phyloP scores from a whole-genome alignment of 2,113 vertebrate genomes.

The Gyps fulvus region DNA sequence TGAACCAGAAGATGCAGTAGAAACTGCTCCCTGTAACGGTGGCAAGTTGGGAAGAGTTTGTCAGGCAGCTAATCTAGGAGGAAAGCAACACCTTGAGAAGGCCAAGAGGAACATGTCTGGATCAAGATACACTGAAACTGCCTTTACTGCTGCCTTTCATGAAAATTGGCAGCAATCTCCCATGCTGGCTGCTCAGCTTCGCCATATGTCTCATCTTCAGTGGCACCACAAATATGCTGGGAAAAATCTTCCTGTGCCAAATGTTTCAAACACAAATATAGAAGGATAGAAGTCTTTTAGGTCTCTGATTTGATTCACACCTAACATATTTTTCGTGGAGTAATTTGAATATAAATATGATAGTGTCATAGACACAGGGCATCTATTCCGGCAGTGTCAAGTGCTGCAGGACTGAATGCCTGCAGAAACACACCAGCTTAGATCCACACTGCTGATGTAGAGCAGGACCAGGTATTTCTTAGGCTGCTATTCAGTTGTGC shows the following conservation, averaged over 20 bases:
- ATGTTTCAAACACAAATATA: conserved; percentile 14
- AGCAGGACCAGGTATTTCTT: not conserved
- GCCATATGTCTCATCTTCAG: not conserved
- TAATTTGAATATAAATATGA: not conserved
- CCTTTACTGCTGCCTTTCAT: not conserved
- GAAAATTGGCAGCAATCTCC: not conserved
- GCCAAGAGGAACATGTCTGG: not conserved
- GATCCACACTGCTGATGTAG: not conserved
- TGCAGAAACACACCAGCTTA: not conserved
- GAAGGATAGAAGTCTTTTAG: not conserved
- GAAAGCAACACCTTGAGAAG: not conserved
- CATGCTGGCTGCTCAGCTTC: not conserved
- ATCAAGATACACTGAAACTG: not conserved
- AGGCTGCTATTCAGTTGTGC: not conserved
- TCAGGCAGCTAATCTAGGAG: not conserved
- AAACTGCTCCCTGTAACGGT: not conserved
- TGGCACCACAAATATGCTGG: not conserved
- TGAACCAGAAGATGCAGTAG: not conserved
- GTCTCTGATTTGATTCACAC: not conserved
- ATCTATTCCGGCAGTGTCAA: not conserved
- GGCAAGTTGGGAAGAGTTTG: not conserved
- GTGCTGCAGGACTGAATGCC: not conserved
- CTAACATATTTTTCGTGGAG: not conserved
- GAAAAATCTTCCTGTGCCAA: conserved; percentile 12
- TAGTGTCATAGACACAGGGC: not conserved